These are phyloP conservation scores for Hydraecia micacea DNA, from an alignment of 2,888 invertebrate genomes.

Conservation along the genomic window DNA sequence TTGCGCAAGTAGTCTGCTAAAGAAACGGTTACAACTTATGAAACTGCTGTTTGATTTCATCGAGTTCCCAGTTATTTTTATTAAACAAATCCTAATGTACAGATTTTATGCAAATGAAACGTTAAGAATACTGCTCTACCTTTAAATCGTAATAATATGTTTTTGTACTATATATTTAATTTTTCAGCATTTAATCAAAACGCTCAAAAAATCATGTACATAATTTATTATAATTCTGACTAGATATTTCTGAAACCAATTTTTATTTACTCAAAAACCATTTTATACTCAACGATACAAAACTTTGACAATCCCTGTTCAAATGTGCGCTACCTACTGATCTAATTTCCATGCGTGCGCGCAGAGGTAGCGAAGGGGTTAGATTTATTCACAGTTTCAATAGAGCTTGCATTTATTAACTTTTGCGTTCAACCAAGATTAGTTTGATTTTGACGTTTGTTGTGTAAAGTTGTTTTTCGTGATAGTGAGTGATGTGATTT, in stretches of 20 bases:
- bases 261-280: too few relatives aligned
- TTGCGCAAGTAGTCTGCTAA: slow-evolving; percentile 48
- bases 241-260: too few relatives aligned
- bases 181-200: too few relatives aligned
- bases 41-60: neutral
- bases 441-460: slow-evolving; percentile 86
- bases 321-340: slow-evolving; percentile 86
- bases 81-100: neutral
- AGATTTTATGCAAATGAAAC: neutral
- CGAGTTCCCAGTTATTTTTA: neutral
- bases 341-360: slow-evolving; percentile 90
- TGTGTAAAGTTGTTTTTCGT: slow-evolving; percentile 77
- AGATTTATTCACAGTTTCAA: slow-evolving; percentile 87
- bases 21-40: slow-evolving; percentile 1
- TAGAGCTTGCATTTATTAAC: slow-evolving; percentile 87
- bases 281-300: too few relatives aligned
- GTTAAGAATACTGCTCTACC: too few relatives aligned
- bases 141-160: too few relatives aligned
- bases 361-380: slow-evolving; percentile 86
- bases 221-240: too few relatives aligned
- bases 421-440: slow-evolving; percentile 82
- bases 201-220: too few relatives aligned
- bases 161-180: too few relatives aligned
- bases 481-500: slow-evolving; percentile 44
- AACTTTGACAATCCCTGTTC: slow-evolving; percentile 78